phyloP scores from a whole-genome alignment of 2,113 vertebrate genomes.

The Phalacrocorax carbo region DNA sequence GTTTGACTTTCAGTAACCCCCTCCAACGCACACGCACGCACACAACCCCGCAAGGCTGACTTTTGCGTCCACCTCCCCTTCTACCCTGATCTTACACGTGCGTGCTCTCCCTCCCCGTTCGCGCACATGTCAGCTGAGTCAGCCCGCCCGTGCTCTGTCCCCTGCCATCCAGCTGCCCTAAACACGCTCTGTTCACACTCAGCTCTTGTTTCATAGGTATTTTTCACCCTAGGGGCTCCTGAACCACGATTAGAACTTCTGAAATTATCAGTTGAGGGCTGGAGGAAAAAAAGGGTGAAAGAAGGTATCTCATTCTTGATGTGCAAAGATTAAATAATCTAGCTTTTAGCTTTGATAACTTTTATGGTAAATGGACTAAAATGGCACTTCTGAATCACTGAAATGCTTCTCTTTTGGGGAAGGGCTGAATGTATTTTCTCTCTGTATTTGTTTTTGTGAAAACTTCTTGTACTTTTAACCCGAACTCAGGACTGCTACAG shows the following conservation, averaged over 20 bases:
- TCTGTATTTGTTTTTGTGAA: not conserved
- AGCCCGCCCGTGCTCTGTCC: not conserved
- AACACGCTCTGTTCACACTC: not conserved
- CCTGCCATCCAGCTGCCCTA: not conserved
- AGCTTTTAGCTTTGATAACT: not conserved
- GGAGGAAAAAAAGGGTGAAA: not conserved
- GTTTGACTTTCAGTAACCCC: not conserved
- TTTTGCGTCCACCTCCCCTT: not conserved
- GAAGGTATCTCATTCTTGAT: not conserved
- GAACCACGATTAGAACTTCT: not conserved
- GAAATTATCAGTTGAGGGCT: not conserved
- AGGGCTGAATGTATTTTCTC: not conserved
- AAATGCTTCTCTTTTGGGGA: not conserved
- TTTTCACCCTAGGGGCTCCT: not conserved
- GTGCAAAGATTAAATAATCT: not conserved
- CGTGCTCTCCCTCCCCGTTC: not conserved
- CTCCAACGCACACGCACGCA: not conserved
- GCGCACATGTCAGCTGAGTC: fast-evolving
- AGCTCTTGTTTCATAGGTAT: not conserved
- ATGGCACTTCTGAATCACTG: not conserved
- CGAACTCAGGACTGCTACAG: not conserved
- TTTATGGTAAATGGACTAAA: not conserved
- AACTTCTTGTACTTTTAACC: not conserved
- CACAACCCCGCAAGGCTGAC: not conserved
- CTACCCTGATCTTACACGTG: not conserved